Conservation (phyloP, 2,113 vertebrate species). For the Gopherus evgoodei region DNA sequence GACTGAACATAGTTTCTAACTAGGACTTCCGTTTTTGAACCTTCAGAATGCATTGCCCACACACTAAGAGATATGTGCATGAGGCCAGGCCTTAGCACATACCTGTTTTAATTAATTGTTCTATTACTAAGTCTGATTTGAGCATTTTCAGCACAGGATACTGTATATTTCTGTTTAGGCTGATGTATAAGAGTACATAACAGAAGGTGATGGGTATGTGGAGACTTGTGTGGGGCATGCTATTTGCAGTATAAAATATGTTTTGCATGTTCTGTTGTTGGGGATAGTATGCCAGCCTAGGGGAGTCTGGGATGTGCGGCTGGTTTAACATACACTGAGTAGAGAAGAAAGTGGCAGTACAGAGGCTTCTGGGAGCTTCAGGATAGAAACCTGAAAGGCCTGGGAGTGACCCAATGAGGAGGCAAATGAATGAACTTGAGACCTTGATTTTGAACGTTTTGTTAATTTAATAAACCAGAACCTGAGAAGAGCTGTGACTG, state of each 20-base stretch:
- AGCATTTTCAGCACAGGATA: neutral
- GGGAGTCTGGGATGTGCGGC: neutral
- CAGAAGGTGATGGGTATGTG: neutral
- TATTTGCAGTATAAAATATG: neutral
- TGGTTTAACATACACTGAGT: neutral
- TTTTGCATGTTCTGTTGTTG: neutral
- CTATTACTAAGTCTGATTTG: neutral
- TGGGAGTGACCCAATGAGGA: no score
- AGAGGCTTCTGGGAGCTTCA: no score
- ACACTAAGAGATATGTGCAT: accelerated
- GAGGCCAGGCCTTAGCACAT: neutral
- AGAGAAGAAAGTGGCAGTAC: neutral
- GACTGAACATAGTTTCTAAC: neutral
- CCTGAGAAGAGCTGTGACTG: no score
- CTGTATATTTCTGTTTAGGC: neutral
- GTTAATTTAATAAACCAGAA: no score
- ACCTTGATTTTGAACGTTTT: no score
- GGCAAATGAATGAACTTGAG: no score
- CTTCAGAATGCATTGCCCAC: constrained; percentile 11
- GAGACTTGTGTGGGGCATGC: neutral
- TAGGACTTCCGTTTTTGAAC: neutral
- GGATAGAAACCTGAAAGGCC: no score
- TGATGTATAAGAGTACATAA: neutral
- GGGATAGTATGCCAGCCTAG: neutral
- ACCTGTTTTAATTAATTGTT: neutral